Evolutionary conservation across 2,113 vertebrate genomes (phyloP).

Genomic region (Lepisosteus osseus): DNA sequence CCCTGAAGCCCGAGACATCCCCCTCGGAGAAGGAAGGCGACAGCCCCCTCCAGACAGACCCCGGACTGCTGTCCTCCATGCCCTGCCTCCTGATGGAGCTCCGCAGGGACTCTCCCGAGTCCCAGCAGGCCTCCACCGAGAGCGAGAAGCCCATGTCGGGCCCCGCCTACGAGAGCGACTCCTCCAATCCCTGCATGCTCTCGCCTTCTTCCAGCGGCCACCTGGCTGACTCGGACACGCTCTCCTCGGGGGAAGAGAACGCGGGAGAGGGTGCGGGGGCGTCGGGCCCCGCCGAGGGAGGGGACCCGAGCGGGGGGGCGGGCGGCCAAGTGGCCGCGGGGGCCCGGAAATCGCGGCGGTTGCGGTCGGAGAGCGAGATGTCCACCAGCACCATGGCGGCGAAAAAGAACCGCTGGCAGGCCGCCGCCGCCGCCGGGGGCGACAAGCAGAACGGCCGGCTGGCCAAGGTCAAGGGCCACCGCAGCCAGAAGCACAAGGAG

Average conservation of each 20-base stretch:
- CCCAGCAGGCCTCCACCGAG: conserved; percentile 79
- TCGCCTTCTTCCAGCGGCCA: conserved; percentile 96
- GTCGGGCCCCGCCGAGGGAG: conserved; percentile 47
- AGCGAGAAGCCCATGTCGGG: conserved; percentile 69
- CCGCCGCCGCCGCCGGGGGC: conserved; percentile 56
- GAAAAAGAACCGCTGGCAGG: conserved; percentile 89
- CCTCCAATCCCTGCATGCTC: conserved; percentile 92
- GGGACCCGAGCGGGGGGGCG: conserved; percentile 54
- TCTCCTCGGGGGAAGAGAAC: conserved; percentile 88
- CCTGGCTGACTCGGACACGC: conserved; percentile 90
- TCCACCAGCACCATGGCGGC: conserved; percentile 84
- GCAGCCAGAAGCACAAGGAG: conserved; percentile 95
- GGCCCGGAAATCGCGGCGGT: conserved; percentile 85
- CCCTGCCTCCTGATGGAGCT: conserved; percentile 94
- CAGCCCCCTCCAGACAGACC: conserved; percentile 66
- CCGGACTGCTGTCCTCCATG: conserved; percentile 82
- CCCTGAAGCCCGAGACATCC: conserved; percentile 72
- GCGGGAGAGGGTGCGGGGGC: conserved; percentile 45
- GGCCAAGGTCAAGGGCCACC: conserved; percentile 81
- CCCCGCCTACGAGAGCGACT: conserved; percentile 87
- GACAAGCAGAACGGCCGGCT: conserved; percentile 88
- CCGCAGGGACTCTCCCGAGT: conserved; percentile 85
- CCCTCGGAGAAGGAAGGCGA: conserved; percentile 65
- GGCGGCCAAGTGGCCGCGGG: conserved; percentile 45
- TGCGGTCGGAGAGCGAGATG: conserved; percentile 86